Evolutionary conservation across 2,888 invertebrate genomes (phyloP), one percentile per base, ranked within the genome.

Genomic region (Diarsia dahlii): DNA sequence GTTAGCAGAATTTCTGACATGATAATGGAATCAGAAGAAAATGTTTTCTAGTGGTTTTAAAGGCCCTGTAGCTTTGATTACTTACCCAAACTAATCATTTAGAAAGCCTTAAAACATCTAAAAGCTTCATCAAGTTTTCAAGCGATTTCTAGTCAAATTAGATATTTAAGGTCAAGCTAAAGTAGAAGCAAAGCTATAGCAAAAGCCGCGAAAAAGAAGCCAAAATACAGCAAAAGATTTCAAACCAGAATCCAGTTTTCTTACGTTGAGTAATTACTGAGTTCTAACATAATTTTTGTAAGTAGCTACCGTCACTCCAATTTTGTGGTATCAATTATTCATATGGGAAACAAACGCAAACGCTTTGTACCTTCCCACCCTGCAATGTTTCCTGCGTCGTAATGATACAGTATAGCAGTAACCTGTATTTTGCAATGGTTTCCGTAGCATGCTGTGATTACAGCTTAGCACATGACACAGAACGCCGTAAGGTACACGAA

Each of bases 371-470:
- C 5, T 28, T 18, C 28, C 46, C 34, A 20, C 28, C 45, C 52
- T 74, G 63, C 39, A 74, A 56, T 74, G 2, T 64, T 64, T 63
- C 63, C 46, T 50, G 23, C 63, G 23, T 20, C 18, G 18, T 74
- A 74, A 74, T 74, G 8, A 74, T 48, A 74, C 54, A 20, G 23
- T 63, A 15, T n/a, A 54, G 52, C 60, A 28, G 50, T 52, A 71
- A 58, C 52, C 52, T 46, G 73, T 39, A 45, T 60, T 60, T 76
- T 76, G 18, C 15, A n/a, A 50, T 52, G 50, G n/a, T 65, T 76
- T 52, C 65, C 48, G 52, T n/a, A 76, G 39, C 45, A 28, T 50
- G 9, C 23, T 20, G 9, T 50, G 34, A 34, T 58, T 65, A 34
- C 18, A 65, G 18, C 13, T 23, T 5, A 39, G 23, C 5, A 56